These are phyloP conservation scores for Argyrosomus japonicus DNA, from an alignment of 2,113 vertebrate genomes.

Conservation along the genomic window DNA sequence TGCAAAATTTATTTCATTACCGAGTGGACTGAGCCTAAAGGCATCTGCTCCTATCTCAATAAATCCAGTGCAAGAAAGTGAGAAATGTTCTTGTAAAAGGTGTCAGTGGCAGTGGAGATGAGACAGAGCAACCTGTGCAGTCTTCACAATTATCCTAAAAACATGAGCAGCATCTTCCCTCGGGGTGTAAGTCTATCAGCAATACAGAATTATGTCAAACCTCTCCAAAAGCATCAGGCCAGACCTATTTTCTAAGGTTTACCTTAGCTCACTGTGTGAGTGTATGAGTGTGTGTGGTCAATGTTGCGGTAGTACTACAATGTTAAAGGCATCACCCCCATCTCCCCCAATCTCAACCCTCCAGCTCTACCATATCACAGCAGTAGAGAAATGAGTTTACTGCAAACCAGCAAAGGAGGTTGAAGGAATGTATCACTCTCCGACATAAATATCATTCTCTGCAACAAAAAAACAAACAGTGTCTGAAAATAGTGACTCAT, in stretches of 20 bases:
- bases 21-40: background rate
- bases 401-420: background rate
- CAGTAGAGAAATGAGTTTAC: background rate
- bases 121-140: background rate
- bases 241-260: background rate
- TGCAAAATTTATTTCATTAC: constrained; percentile 12
- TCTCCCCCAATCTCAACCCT: background rate
- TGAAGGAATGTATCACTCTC: constrained; percentile 26
- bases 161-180: background rate
- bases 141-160: background rate
- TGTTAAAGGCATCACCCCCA: background rate
- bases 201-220: background rate
- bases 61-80: background rate
- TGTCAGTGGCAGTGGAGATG: background rate
- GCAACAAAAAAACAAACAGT: constrained; percentile 39
- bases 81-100: background rate
- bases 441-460: constrained; percentile 10
- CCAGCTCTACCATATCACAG: constrained; percentile 19
- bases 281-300: constrained; percentile 1
- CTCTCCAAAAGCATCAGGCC: background rate
- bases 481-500: constrained; percentile 44
- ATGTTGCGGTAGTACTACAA: background rate
- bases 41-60: constrained; percentile 20
- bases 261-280: background rate
- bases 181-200: background rate